Percentiles rank a stretch among this genome's conserved stretches.
phyloP scores from a whole-genome alignment of 2,113 vertebrate species.

The Mustelus asterias region DNA sequence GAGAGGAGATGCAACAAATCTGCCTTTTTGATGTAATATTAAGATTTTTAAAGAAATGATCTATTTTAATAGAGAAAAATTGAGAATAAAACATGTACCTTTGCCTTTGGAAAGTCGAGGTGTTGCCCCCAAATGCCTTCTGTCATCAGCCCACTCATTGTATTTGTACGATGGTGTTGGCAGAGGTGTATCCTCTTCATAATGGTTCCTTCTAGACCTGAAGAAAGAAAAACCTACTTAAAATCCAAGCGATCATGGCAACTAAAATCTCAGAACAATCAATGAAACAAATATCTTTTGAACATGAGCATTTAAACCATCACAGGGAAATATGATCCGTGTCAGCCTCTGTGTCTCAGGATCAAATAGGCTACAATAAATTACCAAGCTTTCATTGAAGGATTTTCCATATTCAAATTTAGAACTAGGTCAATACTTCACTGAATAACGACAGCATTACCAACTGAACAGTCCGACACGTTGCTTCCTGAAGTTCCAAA shows the following conservation, averaged over 20 bases:
- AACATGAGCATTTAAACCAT: background rate
- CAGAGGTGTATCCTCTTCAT: slow-evolving; percentile 75
- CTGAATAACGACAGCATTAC: background rate
- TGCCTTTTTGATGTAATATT: too few species aligned
- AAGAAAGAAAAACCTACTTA: background rate
- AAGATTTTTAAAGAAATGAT: background rate
- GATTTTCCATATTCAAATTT: background rate
- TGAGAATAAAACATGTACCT: slow-evolving; percentile 57
- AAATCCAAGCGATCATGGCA: background rate
- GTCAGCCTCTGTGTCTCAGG: background rate
- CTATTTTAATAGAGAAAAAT: background rate
- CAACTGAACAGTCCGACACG: background rate
- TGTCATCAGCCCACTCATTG: slow-evolving; percentile 93
- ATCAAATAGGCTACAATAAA: background rate
- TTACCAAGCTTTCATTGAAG: background rate
- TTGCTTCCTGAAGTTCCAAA: background rate
- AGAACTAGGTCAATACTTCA: background rate
- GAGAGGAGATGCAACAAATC: background rate
- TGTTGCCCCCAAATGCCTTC: slow-evolving; percentile 78
- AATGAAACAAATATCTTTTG: background rate
- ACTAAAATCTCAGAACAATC: background rate
- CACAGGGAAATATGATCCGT: background rate
- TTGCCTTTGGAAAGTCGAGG: slow-evolving; percentile 86
- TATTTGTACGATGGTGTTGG: slow-evolving; percentile 94
- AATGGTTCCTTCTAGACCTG: slow-evolving; percentile 79